Conservation (phyloP, 2,797 vertebrate genomes). For the Sebastes iracundus region DNA sequence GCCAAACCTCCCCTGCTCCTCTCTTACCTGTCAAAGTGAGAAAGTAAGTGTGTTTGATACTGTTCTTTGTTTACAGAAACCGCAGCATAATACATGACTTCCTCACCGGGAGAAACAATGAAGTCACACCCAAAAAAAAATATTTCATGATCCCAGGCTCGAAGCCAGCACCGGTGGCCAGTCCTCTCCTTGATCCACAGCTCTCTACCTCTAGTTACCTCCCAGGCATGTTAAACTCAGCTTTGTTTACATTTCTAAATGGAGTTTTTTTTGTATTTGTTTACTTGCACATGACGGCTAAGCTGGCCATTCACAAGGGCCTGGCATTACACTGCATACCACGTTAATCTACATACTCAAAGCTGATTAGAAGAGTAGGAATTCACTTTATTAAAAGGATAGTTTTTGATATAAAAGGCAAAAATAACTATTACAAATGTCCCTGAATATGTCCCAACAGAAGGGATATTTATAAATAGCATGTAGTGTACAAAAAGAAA, state of each 20-base stretch:
- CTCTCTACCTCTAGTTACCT: not conserved
- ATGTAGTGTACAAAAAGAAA: not conserved
- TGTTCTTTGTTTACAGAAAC: not conserved
- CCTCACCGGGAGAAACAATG: conserved; percentile 39
- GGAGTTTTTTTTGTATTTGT: not conserved
- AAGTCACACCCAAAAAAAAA: conserved; percentile 32
- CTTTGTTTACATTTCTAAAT: conserved; percentile 30
- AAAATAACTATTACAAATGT: not conserved
- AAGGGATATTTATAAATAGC: not conserved
- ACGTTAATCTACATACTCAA: not conserved
- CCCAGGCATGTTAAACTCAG: not conserved
- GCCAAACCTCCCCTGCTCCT: not conserved
- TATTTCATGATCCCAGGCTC: conserved; percentile 3
- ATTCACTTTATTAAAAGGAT: not conserved
- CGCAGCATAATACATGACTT: conserved; percentile 14
- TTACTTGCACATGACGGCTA: not conserved
- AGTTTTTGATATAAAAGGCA: not conserved
- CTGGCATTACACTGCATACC: not conserved
- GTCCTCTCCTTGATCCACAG: not conserved
- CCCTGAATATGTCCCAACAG: not conserved
- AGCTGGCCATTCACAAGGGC: not conserved
- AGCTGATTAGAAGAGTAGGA: not conserved
- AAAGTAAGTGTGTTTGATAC: not conserved
- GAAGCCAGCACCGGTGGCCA: not conserved
- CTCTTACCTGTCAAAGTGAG: not conserved